Conservation (phyloP, 2,113 vertebrate species). For the Gracilinanus agilis region DNA sequence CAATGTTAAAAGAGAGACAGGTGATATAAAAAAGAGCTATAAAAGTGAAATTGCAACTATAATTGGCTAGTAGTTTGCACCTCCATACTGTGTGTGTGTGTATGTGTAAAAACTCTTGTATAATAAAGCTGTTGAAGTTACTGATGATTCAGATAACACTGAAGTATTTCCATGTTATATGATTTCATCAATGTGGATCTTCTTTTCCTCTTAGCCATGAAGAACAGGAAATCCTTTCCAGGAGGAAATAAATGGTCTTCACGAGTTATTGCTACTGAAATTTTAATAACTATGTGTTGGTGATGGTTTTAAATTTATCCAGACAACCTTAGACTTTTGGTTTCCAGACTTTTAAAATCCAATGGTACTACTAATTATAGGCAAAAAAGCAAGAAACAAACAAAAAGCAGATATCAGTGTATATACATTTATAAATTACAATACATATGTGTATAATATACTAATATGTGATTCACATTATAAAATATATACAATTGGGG, state of each 20-base stretch:
- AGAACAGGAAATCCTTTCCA: neutral
- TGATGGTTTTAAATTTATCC: neutral
- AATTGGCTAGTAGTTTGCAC: neutral
- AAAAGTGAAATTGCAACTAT: neutral
- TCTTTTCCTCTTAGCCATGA: neutral
- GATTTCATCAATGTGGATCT: neutral
- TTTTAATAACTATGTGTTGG: neutral
- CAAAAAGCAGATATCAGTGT: neutral
- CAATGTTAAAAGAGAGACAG: neutral
- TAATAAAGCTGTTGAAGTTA: neutral
- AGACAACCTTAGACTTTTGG: neutral
- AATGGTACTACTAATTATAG: neutral
- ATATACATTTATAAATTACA: neutral
- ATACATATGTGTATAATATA: neutral
- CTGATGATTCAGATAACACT: neutral
- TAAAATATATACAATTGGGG: neutral
- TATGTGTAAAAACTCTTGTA: neutral
- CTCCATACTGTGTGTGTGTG: neutral
- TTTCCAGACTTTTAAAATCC: neutral
- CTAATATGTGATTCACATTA: neutral
- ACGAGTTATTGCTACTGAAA: neutral
- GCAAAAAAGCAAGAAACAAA: neutral
- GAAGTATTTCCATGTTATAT: neutral
- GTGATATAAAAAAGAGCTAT: neutral
- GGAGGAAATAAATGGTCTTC: neutral